Percentiles rank a stretch among this genome's conserved stretches.
Conservation (phyloP, 2,888 invertebrate species). For the Argyresthia goedartella region DNA sequence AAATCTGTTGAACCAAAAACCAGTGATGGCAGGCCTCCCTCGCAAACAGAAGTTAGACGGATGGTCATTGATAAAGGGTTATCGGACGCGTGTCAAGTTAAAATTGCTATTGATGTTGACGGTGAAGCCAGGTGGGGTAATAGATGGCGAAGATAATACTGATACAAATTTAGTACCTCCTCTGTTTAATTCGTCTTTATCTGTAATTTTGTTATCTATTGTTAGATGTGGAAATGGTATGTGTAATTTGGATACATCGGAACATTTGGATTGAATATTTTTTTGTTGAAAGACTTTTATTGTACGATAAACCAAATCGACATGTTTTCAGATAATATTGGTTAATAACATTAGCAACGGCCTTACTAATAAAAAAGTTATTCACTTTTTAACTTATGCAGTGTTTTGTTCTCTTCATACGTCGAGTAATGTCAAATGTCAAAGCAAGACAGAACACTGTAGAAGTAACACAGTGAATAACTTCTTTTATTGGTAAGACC, state of each 20-base stretch:
- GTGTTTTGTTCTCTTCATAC: too few relatives aligned
- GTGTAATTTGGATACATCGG: background rate
- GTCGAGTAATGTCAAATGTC: too few relatives aligned
- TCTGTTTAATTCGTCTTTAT: background rate
- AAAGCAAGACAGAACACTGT: too few relatives aligned
- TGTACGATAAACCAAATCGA: too few relatives aligned
- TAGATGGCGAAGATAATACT: conserved; percentile 18
- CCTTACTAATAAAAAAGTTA: too few relatives aligned
- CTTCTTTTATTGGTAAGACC: too few relatives aligned
- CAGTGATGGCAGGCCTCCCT: conserved; percentile 4
- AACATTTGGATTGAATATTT: background rate
- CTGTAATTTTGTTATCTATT: background rate
- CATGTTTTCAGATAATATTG: too few relatives aligned
- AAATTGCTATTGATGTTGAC: conserved; percentile 12
- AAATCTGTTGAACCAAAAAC: background rate
- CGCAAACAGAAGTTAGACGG: conserved; percentile 13
- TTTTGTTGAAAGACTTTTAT: background rate
- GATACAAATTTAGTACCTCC: background rate
- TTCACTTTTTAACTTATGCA: too few relatives aligned
- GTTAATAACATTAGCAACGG: too few relatives aligned
- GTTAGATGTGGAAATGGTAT: background rate
- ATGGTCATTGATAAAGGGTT: conserved; percentile 30
- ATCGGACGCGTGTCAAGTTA: conserved; percentile 14
- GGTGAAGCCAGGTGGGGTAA: conserved; percentile 16
- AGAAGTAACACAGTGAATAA: too few relatives aligned